Conservation (phyloP, 2,797 vertebrate species). For the Gambusia yucatana region DNA sequence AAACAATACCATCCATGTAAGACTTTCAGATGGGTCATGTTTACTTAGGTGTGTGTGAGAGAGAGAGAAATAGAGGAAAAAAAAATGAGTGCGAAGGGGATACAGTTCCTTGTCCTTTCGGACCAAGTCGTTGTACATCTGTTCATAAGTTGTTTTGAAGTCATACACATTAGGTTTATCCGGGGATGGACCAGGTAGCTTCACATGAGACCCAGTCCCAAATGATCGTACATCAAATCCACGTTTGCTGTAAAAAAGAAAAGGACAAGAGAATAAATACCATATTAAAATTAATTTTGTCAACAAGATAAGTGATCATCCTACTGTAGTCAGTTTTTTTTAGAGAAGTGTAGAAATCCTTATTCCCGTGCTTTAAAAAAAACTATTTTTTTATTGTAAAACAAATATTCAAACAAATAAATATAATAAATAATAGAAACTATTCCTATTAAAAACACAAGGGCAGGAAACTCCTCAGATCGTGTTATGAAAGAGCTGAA, state of each 20-base stretch:
- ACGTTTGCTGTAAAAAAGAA: conserved; percentile 88
- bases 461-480: neutral
- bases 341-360: neutral
- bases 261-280: conserved; percentile 49
- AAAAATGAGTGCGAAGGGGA: conserved; percentile 80
- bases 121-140: conserved; percentile 99
- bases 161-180: conserved; percentile 99
- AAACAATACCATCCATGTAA: conserved; percentile 13
- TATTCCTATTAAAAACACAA: neutral
- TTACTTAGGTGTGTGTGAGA: conserved; percentile 20
- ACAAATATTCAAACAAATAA: neutral
- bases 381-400: neutral
- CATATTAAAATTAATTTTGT: neutral
- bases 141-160: conserved; percentile 99
- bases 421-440: neutral
- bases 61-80: neutral
- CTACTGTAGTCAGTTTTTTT: neutral
- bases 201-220: conserved; percentile 96
- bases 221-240: conserved; percentile 97
- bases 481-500: neutral
- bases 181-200: conserved; percentile 95
- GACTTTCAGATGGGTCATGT: conserved; percentile 9
- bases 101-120: conserved; percentile 99
- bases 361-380: neutral
- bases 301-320: neutral